Conservation (phyloP, 2,113 vertebrate species). For the Petrocephalus zakoni region DNA sequence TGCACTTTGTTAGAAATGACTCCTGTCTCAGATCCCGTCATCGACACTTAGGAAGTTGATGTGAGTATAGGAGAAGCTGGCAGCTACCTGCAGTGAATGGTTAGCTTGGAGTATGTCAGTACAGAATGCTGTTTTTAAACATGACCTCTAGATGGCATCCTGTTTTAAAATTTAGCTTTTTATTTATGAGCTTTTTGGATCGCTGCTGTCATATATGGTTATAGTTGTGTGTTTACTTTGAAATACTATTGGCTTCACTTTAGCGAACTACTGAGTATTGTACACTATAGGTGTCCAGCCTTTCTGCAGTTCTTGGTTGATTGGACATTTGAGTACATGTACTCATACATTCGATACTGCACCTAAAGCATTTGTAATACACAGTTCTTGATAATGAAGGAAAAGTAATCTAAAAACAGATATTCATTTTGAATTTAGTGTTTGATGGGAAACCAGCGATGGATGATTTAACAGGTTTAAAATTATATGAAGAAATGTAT, state of each 20-base stretch:
- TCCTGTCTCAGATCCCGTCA: background rate
- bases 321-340: constrained; percentile 4
- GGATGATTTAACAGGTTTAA: background rate
- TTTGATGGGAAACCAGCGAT: background rate
- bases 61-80: background rate
- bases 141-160: constrained; percentile 5
- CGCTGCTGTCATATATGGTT: background rate
- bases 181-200: background rate
- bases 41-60: background rate
- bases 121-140: background rate
- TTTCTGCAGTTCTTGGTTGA: background rate
- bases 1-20: background rate
- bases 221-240: background rate
- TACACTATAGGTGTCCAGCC: background rate
- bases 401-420: background rate
- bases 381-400: background rate
- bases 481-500: background rate
- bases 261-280: background rate
- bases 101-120: background rate
- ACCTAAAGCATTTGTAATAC: background rate
- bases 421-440: background rate
- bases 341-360: background rate
- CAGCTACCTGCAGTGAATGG: background rate
- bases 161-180: background rate
- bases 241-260: background rate